Evolutionary conservation across 1,140 invertebrate genomes (phyloP).

Genomic region (Episyrphus balteatus): DNA sequence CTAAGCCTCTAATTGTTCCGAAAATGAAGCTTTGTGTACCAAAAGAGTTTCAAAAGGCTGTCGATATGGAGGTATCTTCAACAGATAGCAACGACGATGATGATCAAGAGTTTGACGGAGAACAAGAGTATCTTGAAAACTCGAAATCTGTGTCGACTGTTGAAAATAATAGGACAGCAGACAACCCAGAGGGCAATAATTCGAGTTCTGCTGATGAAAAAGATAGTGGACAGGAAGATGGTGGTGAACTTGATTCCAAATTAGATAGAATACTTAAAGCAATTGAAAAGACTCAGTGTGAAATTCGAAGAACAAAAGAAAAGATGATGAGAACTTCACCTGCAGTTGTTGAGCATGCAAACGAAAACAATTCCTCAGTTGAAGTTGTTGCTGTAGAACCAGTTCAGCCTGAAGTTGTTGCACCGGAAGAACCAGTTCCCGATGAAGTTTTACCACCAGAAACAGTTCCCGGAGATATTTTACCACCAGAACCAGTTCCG

Average conservation of each 20-base stretch:
- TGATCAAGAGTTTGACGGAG: conserved; percentile 5
- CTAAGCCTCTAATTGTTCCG: conserved; percentile 33
- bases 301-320: conserved; percentile 25
- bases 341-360: conserved; percentile 3
- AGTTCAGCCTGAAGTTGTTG: neutral
- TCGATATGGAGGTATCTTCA: conserved; percentile 30
- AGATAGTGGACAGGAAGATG: conserved; percentile 2
- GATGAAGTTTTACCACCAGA: neutral
- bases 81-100: conserved; percentile 22
- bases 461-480: neutral
- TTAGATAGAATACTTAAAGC: conserved; percentile 19
- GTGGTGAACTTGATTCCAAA: conserved; percentile 7
- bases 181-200: too few relatives aligned
- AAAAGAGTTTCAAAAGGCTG: conserved; percentile 34
- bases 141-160: too few relatives aligned
- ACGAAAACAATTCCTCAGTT: neutral
- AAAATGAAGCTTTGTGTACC: conserved; percentile 43
- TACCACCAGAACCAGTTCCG: neutral
- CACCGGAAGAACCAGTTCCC: neutral
- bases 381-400: neutral
- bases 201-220: conserved; percentile 1
- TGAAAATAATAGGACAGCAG: too few relatives aligned
- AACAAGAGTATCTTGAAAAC: neutral
- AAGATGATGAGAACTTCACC: conserved; percentile 14
- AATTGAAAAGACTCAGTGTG: conserved; percentile 26